phyloP scores from a whole-genome alignment of 2,113 vertebrate genomes.

The Pangasianodon gigas region DNA sequence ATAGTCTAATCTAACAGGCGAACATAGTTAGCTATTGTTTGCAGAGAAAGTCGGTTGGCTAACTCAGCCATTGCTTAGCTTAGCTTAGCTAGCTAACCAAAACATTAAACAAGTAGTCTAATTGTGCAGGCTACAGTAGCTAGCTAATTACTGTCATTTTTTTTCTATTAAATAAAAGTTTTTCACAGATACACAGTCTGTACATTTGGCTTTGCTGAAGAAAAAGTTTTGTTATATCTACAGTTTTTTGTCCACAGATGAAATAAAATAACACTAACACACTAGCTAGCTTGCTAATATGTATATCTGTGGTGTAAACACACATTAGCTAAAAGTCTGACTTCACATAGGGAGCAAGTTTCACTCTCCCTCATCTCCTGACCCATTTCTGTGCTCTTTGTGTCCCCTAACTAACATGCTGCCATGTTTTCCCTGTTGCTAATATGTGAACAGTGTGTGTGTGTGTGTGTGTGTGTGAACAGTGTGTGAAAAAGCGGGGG shows the following conservation, averaged over 20 bases:
- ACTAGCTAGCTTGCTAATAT: not conserved
- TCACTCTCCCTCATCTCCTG: conserved; percentile 69
- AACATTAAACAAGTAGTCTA: not conserved
- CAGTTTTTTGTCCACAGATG: not conserved
- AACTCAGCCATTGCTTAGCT: not conserved
- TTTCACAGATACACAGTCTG: not conserved
- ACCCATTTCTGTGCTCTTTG: conserved; percentile 68
- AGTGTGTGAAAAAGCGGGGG: conserved; percentile 63
- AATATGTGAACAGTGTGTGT: conserved; percentile 34
- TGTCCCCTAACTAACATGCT: conserved; percentile 48
- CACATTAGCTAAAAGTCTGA: conserved; percentile 37
- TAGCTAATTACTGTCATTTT: not conserved
- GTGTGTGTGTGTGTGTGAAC: conserved; percentile 42
- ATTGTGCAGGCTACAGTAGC: not conserved
- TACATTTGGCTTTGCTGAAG: not conserved
- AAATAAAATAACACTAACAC: not conserved
- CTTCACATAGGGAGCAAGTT: not conserved
- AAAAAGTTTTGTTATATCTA: not conserved
- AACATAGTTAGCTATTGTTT: not conserved
- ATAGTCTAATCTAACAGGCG: no score
- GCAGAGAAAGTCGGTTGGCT: not conserved
- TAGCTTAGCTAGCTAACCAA: not conserved
- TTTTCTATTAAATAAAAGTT: not conserved
- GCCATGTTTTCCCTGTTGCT: conserved; percentile 60
- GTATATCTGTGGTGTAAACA: not conserved